Conservation (phyloP, 2,113 vertebrate genomes). For the Orthonyx spaldingii region DNA sequence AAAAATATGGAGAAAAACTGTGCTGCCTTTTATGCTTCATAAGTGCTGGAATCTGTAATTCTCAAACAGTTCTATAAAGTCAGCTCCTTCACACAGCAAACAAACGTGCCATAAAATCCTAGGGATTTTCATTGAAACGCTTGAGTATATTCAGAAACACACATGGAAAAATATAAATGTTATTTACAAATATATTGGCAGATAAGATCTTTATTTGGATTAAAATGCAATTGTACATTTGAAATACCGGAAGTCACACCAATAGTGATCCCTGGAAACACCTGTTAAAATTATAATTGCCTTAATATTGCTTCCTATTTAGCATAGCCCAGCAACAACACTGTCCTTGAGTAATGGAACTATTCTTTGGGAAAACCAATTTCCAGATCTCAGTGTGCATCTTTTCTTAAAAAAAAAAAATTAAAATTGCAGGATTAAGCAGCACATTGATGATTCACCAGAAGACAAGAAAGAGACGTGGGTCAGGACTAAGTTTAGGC, state of each 20-base stretch:
- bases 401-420: background rate
- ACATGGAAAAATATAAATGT: background rate
- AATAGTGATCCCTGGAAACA: background rate
- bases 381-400: background rate
- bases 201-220: background rate
- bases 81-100: accelerated
- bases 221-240: background rate
- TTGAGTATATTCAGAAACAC: background rate
- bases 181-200: background rate
- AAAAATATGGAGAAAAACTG: background rate
- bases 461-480: background rate
- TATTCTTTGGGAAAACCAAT: background rate
- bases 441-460: background rate
- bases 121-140: background rate
- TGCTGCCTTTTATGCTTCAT: background rate
- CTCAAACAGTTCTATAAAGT: background rate
- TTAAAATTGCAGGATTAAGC: background rate
- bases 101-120: background rate
- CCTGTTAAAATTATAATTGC: background rate
- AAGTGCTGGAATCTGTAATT: background rate
- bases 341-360: background rate
- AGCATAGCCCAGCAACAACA: background rate
- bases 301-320: background rate
- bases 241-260: background rate
- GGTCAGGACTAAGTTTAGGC: background rate